Evolutionary conservation across 2,113 vertebrate genomes (phyloP), one percentile per base, ranked within the genome.

Genomic region (Sclerurus mexicanus): DNA sequence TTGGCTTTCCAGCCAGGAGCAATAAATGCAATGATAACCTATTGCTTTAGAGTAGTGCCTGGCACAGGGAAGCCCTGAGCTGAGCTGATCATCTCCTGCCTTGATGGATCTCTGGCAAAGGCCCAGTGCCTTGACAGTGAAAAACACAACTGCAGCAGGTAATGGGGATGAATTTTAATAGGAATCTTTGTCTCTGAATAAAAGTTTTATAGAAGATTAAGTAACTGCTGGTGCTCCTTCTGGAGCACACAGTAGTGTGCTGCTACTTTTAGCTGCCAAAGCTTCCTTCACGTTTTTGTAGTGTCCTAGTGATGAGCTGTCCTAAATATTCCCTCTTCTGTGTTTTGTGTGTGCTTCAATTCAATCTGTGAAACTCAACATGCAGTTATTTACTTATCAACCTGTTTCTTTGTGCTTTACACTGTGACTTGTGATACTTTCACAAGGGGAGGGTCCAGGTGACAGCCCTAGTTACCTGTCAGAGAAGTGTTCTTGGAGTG

Each of bases 161-260:
- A 79, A 85, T 96, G 96, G 96, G 81, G 86, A 91, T 96, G 96
- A 95, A 97, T 97, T 96, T 96, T 97, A 96, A 96, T 96, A 25
- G 86, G 86, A 60, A 87, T 86, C 85, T 91, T 96, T 89, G 95
- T 96, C 83, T 96, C 91, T 78, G 80, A 89, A 68, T 79, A 87
- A 85, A 89, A 93, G 60, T 96, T 96, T 90, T 93, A 44, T 78
- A 10, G 35, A 82, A 94, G 69, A 95, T 92, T 40, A 78, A 89
- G 80, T 68, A 77, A 68, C 68, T 96, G 16, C 39, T 35, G 52
- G 60, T 75, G 68, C 40, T 90, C 40, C 68, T 88, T 85, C 39
- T 95, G 95, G 83, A 90, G 68, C 79, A 90, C 69, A 72, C 16
- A 4, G 23, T 23, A 33, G 33, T 22, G 1, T 52, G n/a, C 44